A percentile compares a stretch with the other conserved stretches of the same genome.
Evolutionary conservation across 1,140 invertebrate genomes (phyloP).

Genomic region (Hyles vespertilio): DNA sequence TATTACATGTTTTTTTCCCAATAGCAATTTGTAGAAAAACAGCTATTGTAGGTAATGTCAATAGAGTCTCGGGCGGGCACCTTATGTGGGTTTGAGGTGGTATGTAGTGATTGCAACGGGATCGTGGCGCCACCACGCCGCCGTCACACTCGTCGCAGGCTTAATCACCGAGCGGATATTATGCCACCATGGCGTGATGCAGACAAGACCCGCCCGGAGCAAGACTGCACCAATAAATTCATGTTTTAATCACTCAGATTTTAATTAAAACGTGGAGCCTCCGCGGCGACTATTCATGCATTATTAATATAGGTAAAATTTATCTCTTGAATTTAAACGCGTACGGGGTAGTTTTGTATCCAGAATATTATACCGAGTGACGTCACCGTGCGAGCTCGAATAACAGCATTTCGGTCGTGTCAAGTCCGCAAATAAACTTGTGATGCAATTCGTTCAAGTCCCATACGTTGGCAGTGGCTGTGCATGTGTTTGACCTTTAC

Average conservation of each 20-base stretch:
- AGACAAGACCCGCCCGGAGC: not conserved
- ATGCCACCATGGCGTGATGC: conserved; percentile 11
- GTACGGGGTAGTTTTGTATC: no score
- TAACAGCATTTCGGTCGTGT: conserved; percentile 34
- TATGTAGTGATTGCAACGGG: conserved; percentile 12
- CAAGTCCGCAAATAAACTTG: conserved; percentile 52
- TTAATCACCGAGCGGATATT: conserved; percentile 27
- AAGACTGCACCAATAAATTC: conserved; percentile 7
- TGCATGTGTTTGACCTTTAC: conserved; percentile 14
- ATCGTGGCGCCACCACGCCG: conserved; percentile 10
- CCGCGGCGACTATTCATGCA: no score
- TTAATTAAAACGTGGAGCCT: conserved; percentile 1
- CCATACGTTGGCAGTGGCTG: conserved; percentile 17
- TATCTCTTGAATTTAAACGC: no score
- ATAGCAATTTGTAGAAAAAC: no score
- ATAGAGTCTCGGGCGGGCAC: no score
- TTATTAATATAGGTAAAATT: no score
- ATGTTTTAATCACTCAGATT: conserved; percentile 5
- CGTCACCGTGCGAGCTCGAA: not conserved
- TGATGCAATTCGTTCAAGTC: conserved; percentile 41
- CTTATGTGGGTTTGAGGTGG: conserved; percentile 1
- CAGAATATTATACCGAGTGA: conserved; percentile 1
- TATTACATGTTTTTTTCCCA: no score
- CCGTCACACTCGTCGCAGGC: conserved; percentile 6
- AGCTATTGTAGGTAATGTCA: no score